Evolutionary conservation across 2,113 vertebrate genomes (phyloP).

Genomic region (Corynorhinus townsendii): DNA sequence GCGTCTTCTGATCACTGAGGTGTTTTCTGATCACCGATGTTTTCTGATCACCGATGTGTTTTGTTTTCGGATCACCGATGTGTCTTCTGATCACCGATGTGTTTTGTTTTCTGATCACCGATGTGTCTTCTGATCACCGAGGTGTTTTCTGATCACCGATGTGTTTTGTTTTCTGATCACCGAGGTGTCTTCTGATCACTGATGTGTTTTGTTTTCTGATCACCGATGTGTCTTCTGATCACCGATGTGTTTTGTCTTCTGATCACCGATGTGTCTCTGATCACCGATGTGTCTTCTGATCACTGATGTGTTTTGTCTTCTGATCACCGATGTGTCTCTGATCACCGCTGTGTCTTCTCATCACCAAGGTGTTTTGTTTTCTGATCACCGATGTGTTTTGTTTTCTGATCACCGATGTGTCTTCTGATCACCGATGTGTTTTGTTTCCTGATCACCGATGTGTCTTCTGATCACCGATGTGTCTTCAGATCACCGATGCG

Average conservation of each 20-base stretch:
- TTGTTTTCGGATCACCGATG: neutral
- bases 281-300: too few species aligned
- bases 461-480: neutral
- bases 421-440: too few species aligned
- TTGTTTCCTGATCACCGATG: neutral
- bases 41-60: too few species aligned
- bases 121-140: too few species aligned
- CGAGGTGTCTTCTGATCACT: too few species aligned
- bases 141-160: too few species aligned
- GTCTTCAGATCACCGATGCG: too few species aligned
- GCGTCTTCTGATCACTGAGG: too few species aligned
- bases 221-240: neutral
- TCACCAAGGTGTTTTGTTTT: neutral
- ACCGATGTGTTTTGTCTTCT: neutral
- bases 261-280: neutral
- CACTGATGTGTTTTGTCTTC: neutral
- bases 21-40: too few species aligned
- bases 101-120: neutral
- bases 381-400: neutral
- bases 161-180: neutral
- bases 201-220: neutral
- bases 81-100: too few species aligned
- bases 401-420: neutral
- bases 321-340: neutral
- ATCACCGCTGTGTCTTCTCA: too few species aligned